Conservation (phyloP, 2,888 invertebrate genomes). For the Caenorhabditis virilis region DNA sequence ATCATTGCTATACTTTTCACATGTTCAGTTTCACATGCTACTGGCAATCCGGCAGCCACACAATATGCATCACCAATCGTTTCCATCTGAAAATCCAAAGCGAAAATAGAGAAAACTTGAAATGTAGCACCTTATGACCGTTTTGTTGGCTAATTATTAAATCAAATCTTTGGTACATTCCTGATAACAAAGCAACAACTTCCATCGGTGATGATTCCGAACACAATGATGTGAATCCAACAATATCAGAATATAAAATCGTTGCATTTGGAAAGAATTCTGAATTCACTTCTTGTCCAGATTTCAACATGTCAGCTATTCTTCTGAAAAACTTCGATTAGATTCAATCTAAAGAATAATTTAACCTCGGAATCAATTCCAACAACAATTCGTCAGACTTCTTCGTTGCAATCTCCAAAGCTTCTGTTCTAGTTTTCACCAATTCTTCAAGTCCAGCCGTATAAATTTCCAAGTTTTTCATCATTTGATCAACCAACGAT, state of each 20-base stretch:
- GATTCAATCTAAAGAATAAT: no score
- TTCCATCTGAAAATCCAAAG: constrained; percentile 48
- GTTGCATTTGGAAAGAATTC: constrained; percentile 58
- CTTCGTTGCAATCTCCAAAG: constrained; percentile 56
- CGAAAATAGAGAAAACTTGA: background rate
- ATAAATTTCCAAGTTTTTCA: constrained; percentile 60
- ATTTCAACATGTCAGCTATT: constrained; percentile 58
- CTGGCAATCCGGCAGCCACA: constrained; percentile 66
- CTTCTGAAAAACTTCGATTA: constrained; percentile 42
- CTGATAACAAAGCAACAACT: constrained; percentile 62
- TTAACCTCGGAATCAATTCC: constrained; percentile 60
- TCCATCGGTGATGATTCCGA: constrained; percentile 64
- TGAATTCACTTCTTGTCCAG: constrained; percentile 50
- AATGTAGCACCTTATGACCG: constrained; percentile 57
- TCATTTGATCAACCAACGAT: constrained; percentile 65
- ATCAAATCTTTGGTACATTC: constrained; percentile 64
- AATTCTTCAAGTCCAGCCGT: constrained; percentile 56
- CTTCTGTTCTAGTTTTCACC: constrained; percentile 55
- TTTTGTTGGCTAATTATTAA: constrained; percentile 59
- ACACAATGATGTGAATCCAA: constrained; percentile 67
- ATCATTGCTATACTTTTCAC: constrained; percentile 60
- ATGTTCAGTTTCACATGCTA: constrained; percentile 50
- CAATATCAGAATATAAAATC: constrained; percentile 66
- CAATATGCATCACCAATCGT: constrained; percentile 67
- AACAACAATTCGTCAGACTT: constrained; percentile 55